A percentile compares a stretch with the other conserved stretches of the same genome.
Evolutionary conservation across 2,888 invertebrate genomes (phyloP).

Genomic region (Ligdia adustata): DNA sequence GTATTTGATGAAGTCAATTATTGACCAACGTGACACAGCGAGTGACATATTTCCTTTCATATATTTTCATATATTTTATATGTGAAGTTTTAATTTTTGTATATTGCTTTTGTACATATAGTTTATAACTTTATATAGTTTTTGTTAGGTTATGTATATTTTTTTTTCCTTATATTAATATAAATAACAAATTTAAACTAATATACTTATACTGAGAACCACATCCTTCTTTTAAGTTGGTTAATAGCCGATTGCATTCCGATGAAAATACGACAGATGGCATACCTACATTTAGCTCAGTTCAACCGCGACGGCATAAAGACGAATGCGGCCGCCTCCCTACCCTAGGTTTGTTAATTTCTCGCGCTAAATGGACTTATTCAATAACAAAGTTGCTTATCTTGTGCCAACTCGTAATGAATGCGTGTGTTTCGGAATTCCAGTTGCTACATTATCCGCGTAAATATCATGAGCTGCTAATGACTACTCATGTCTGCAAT

Average conservation of each 20-base stretch:
- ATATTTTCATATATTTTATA: too few relatives aligned
- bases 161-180: too few relatives aligned
- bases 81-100: too few relatives aligned
- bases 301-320: slow-evolving; percentile 35
- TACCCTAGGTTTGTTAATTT: slow-evolving; percentile 44
- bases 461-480: slow-evolving; percentile 25
- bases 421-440: slow-evolving; percentile 39
- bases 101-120: too few relatives aligned
- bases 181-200: too few relatives aligned
- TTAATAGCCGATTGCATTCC: neutral
- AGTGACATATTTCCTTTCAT: too few relatives aligned
- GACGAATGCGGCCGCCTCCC: slow-evolving; percentile 35
- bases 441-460: slow-evolving; percentile 11
- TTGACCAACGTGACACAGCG: too few relatives aligned
- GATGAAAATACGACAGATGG: neutral
- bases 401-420: slow-evolving; percentile 61
- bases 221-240: too few relatives aligned
- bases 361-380: slow-evolving; percentile 51
- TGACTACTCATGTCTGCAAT: slow-evolving; percentile 30
- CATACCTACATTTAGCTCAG: slow-evolving; percentile 36
- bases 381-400: slow-evolving; percentile 60
- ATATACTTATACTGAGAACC: too few relatives aligned
- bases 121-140: too few relatives aligned
- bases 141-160: too few relatives aligned
- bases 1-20: too few relatives aligned